phyloP scores from a whole-genome alignment of 2,797 vertebrate species.

The Microcaecilia unicolor region DNA sequence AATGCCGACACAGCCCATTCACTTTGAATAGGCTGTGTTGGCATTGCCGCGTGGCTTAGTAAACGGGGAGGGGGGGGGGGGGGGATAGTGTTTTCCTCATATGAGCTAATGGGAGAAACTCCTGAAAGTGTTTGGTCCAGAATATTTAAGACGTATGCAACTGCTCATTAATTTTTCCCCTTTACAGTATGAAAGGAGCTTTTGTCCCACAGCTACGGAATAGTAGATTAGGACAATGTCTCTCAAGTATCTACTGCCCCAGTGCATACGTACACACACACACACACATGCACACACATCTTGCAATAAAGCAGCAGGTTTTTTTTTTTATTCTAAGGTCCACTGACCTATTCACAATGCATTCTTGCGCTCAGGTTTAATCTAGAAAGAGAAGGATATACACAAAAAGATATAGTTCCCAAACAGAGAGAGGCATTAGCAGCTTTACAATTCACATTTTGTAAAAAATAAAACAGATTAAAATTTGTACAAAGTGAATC shows the following conservation, averaged over 20 bases:
- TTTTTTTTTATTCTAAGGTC: not conserved
- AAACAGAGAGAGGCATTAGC: conserved; percentile 24
- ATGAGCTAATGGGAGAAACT: too few relatives aligned
- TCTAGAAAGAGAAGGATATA: conserved; percentile 6
- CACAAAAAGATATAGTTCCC: conserved; percentile 4
- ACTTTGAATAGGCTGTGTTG: too few relatives aligned
- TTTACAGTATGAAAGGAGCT: too few relatives aligned
- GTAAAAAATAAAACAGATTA: conserved; percentile 22
- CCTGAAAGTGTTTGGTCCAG: too few relatives aligned
- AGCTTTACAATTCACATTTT: conserved; percentile 18
- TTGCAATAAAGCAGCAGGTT: not conserved
- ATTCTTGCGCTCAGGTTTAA: conserved; percentile 6
- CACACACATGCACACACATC: not conserved
- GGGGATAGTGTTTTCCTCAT: too few relatives aligned
- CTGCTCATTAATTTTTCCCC: too few relatives aligned
- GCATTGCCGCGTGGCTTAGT: too few relatives aligned
- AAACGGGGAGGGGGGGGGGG: too few relatives aligned
- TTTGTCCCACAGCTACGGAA: too few relatives aligned
- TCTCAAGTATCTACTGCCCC: not conserved
- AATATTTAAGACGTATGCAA: too few relatives aligned
- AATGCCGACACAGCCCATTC: too few relatives aligned
- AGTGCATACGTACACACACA: not conserved
- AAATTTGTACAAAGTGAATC: conserved; percentile 27
- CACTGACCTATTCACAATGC: too few relatives aligned
- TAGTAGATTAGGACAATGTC: not conserved